phyloP scores from a whole-genome alignment of 2,888 invertebrate species.

The Belgica antarctica region DNA sequence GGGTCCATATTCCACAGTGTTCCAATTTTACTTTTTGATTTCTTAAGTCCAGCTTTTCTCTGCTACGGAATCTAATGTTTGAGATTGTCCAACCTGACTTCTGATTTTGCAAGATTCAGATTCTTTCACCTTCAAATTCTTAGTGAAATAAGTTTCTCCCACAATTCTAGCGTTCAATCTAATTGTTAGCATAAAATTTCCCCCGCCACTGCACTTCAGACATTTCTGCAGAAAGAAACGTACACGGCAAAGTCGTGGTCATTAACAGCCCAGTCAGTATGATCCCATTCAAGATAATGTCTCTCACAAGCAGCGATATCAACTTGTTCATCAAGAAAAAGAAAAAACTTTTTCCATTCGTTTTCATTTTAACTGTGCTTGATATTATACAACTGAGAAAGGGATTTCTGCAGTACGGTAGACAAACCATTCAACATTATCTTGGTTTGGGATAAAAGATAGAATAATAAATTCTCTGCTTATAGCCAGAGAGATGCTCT shows the following conservation, averaged over 20 bases:
- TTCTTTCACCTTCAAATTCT: too few species aligned
- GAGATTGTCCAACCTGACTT: too few species aligned
- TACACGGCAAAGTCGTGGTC: neutral
- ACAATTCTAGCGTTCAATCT: too few species aligned
- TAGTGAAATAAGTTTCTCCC: too few species aligned
- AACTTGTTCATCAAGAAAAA: constrained; percentile 26
- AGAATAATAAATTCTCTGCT: constrained; percentile 41
- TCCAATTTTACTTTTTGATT: too few species aligned
- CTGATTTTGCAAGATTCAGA: too few species aligned
- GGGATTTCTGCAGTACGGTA: constrained; percentile 1
- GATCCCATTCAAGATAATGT: constrained; percentile 6
- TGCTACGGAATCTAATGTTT: too few species aligned
- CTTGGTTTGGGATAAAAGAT: constrained; percentile 41
- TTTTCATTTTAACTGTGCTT: constrained; percentile 28
- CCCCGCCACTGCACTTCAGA: neutral
- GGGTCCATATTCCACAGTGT: too few species aligned
- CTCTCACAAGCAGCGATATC: neutral
- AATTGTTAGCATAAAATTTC: too few species aligned
- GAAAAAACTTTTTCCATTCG: constrained; percentile 22
- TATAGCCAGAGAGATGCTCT: constrained; percentile 29
- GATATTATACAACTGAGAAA: neutral
- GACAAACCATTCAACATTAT: constrained; percentile 43
- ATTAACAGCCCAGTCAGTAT: neutral
- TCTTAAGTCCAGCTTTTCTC: too few species aligned
- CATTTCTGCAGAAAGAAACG: neutral